Evolutionary conservation across 2,797 vertebrate species (phyloP).

Genomic region (Gambelia wislizenii): DNA sequence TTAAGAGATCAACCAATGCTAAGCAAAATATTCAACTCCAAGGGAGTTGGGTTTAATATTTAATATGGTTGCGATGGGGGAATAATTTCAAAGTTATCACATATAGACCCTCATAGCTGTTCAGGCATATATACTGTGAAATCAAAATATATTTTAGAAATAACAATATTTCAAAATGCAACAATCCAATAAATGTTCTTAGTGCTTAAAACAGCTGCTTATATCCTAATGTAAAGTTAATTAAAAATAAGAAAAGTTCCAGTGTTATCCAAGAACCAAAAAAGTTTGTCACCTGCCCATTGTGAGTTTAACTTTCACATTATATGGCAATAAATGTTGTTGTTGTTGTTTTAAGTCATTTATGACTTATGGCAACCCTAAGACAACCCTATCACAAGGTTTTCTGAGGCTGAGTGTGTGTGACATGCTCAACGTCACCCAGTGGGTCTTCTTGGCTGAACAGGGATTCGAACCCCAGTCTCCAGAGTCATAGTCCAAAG

Average conservation of each 20-base stretch:
- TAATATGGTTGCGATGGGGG: neutral
- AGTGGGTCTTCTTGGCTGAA: no score
- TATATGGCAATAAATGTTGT: no score
- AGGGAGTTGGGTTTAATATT: constrained; percentile 44
- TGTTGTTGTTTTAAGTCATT: no score
- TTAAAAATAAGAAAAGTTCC: constrained; percentile 58
- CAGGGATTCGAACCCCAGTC: no score
- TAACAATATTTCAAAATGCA: constrained; percentile 64
- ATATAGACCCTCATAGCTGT: constrained; percentile 41
- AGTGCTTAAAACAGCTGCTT: constrained; percentile 60
- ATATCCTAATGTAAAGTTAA: constrained; percentile 54
- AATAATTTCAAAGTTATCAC: constrained; percentile 50
- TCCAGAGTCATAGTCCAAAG: no score
- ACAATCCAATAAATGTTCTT: constrained; percentile 65
- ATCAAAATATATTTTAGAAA: constrained; percentile 54
- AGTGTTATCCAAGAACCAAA: constrained; percentile 60
- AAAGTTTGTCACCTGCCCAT: constrained; percentile 51
- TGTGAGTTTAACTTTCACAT: constrained; percentile 24
- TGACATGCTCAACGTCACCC: no score
- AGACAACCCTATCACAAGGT: no score
- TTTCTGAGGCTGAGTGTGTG: no score
- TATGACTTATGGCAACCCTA: no score
- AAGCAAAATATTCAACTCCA: constrained; percentile 33
- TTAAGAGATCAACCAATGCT: constrained; percentile 25
- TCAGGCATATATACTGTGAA: constrained; percentile 62